phyloP scores from a whole-genome alignment of 2,888 invertebrate species.

The Caenorhabditis macrosperma region DNA sequence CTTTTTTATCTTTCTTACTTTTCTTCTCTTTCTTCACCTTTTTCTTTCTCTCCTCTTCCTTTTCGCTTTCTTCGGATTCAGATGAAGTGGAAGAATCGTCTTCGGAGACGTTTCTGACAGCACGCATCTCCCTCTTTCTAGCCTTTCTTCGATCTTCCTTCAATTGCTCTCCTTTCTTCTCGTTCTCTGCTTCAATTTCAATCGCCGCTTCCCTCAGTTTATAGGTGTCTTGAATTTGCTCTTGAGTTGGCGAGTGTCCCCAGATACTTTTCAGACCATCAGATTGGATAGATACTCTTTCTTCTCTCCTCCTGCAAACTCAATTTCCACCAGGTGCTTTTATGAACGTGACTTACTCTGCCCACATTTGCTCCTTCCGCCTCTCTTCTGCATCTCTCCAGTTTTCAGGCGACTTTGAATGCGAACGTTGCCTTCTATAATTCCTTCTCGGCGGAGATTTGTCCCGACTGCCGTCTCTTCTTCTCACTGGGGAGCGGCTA shows the following conservation, averaged over 20 bases:
- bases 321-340: neutral
- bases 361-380: constrained; percentile 45
- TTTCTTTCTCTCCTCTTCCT: constrained; percentile 62
- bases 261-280: constrained; percentile 59
- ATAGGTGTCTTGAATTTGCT: constrained; percentile 66
- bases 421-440: constrained; percentile 33
- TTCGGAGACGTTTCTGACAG: constrained; percentile 42
- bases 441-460: constrained; percentile 26
- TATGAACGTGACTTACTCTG: constrained; percentile 2
- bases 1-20: constrained; percentile 58
- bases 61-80: constrained; percentile 50
- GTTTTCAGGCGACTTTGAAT: constrained; percentile 23
- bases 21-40: constrained; percentile 61
- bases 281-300: constrained; percentile 58
- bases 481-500: constrained; percentile 22
- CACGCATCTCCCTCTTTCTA: constrained; percentile 60
- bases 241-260: constrained; percentile 69
- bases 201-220: constrained; percentile 65
- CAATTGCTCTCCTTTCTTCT: constrained; percentile 59
- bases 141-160: constrained; percentile 66
- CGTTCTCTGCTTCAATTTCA: constrained; percentile 68
- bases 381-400: constrained; percentile 42
- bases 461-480: constrained; percentile 8
- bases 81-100: constrained; percentile 57
- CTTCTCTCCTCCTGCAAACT: constrained; percentile 61